Conservation (phyloP, 2,113 vertebrate genomes). For the Chloropsis cyanopogon region DNA sequence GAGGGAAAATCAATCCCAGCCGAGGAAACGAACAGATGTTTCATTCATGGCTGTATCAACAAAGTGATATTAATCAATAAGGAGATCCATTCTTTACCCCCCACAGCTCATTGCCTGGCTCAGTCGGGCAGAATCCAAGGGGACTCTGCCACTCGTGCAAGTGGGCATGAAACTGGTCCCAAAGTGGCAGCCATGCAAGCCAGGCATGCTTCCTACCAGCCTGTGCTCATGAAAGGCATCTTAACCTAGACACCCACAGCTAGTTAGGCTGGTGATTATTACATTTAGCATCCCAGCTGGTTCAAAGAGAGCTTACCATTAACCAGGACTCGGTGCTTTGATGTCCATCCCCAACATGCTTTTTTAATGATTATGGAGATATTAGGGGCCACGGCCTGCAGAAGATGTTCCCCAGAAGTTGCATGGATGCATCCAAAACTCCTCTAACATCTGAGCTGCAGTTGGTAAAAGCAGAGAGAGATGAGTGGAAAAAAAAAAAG, state of each 20-base stretch:
- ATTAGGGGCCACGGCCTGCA: neutral
- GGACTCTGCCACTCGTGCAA: neutral
- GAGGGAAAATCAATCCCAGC: neutral
- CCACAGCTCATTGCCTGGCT: neutral
- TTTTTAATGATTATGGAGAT: neutral
- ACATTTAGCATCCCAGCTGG: neutral
- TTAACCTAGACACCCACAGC: neutral
- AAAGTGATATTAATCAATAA: constrained; percentile 8
- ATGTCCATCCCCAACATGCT: neutral
- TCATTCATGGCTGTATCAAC: neutral
- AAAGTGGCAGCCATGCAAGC: neutral
- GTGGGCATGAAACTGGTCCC: neutral
- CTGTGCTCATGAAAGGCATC: neutral
- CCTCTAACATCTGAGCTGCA: neutral
- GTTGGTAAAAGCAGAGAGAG: constrained; percentile 20
- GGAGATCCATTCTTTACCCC: neutral
- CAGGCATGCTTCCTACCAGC: neutral
- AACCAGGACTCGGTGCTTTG: neutral
- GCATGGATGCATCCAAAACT: neutral
- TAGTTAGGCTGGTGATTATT: neutral
- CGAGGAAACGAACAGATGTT: constrained; percentile 7
- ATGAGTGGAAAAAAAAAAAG: neutral
- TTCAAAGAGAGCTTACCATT: neutral
- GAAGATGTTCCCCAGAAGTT: neutral
- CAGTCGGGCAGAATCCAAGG: neutral